Conservation (phyloP, 2,797 vertebrate species). For the Fistularia tabacaria region DNA sequence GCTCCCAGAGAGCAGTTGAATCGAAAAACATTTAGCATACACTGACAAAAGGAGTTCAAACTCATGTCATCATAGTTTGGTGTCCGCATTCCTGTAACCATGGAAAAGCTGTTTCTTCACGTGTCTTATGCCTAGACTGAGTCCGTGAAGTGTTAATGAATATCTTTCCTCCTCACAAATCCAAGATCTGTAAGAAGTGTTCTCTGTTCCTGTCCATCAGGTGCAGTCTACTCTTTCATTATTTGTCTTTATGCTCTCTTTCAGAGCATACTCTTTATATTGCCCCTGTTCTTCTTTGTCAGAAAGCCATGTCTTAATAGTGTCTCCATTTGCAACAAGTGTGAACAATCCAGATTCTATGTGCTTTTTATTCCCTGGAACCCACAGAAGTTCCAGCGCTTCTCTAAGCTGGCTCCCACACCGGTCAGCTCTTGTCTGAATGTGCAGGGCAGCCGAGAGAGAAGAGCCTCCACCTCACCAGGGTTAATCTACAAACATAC, state of each 20-base stretch:
- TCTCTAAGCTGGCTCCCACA: conserved; percentile 80
- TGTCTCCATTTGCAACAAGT: conserved; percentile 45
- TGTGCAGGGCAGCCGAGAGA: conserved; percentile 84
- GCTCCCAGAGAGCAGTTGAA: conserved; percentile 22
- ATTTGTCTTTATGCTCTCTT: too few relatives aligned
- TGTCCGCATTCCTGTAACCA: conserved; percentile 36
- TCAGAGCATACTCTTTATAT: conserved; percentile 4
- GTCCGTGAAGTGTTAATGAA: neutral
- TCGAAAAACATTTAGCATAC: conserved; percentile 45
- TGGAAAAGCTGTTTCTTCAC: conserved; percentile 39
- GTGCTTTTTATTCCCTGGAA: conserved; percentile 79
- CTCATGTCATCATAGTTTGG: conserved; percentile 23
- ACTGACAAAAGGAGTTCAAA: conserved; percentile 27
- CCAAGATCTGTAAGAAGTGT: neutral
- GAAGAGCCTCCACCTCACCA: conserved; percentile 81
- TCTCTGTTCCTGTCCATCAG: neutral
- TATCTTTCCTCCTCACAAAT: neutral
- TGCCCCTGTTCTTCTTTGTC: conserved; percentile 13
- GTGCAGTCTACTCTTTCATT: too few relatives aligned
- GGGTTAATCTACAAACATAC: conserved; percentile 80
- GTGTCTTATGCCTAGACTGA: neutral
- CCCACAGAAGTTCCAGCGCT: conserved; percentile 84
- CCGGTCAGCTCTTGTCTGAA: conserved; percentile 85
- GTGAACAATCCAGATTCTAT: conserved; percentile 45
- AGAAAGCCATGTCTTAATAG: conserved; percentile 51